Evolutionary conservation across 2,888 invertebrate species (phyloP), one percentile per base, ranked within the genome.

Genomic region (Sylvicola cinctus): DNA sequence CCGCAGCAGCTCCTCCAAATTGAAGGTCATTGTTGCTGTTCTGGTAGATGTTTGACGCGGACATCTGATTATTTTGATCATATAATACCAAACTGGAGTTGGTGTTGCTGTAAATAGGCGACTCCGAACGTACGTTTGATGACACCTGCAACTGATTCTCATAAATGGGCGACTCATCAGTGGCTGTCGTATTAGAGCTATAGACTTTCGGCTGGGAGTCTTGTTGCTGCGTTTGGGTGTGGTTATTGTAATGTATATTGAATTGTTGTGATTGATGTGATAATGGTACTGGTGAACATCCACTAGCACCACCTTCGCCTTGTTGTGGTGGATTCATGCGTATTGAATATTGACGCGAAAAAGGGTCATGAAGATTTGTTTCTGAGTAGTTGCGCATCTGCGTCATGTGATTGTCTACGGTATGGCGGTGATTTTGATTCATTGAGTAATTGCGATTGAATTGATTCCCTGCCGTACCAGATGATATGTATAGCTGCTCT

Each of bases 51-150:
- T n/a, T 32, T 29, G 25, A 13, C 20, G 30, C 17, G 23, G 33
- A 29, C 17, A 17, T 29, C 29, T 34, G 26, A 15, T 37, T 28
- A 16, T 31, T 29, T 23, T 45, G 45, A 39, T 45, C 45, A 13
- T 45, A 41, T 28, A 46, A 43, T 33, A 46, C 40, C 38, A 47
- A 35, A 35, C 42, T 44, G 14, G 54, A 54, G 16, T 61, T 62
- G 1, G 65, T 62, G 41, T 66, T 66, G 42, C 63, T 66, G 39
- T 67, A 66, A 42, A 67, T 67, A 2, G 66, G 66, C 13, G 63
- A 62, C 37, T 58, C 58, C 3, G 58, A 54, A n/a, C 58, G 55
- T 5, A 39, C 39, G 5, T 41, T 38, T 1, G 51, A 37, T 3
- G 54, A 51, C 10, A 52, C 50, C 11, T 55, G 51, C 38, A 50